Evolutionary conservation across 2,113 vertebrate species (phyloP).

Genomic region (Alosa alosa): DNA sequence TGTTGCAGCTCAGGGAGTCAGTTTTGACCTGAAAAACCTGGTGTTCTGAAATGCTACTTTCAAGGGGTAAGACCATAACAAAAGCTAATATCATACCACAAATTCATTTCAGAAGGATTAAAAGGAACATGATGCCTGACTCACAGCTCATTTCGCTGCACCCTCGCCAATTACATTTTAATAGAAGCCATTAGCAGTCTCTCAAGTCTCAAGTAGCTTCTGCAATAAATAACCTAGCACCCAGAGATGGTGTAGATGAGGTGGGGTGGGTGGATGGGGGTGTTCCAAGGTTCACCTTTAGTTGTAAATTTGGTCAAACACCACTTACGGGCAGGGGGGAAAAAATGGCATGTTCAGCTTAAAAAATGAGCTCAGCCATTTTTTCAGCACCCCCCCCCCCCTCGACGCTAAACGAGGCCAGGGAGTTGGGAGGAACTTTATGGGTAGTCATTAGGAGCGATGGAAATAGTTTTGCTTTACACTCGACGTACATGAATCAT

Average conservation of each 20-base stretch:
- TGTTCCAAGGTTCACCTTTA: neutral
- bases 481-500: slow-evolving; percentile 30
- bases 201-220: neutral
- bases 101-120: slow-evolving; percentile 16
- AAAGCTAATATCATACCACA: slow-evolving; percentile 15
- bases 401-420: slow-evolving; percentile 1
- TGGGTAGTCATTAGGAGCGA: slow-evolving; percentile 23
- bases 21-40: neutral
- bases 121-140: neutral
- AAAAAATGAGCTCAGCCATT: neutral
- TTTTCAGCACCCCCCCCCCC: no score
- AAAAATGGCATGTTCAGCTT: slow-evolving; percentile 9
- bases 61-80: neutral
- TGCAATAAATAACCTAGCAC: neutral
- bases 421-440: slow-evolving; percentile 27
- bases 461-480: slow-evolving; percentile 31
- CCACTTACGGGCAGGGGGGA: slow-evolving; percentile 15
- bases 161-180: slow-evolving; percentile 9
- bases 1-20: neutral
- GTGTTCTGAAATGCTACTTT: slow-evolving; percentile 19
- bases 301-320: slow-evolving; percentile 28
- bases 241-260: neutral
- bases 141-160: neutral
- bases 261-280: neutral
- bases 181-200: slow-evolving; percentile 22